phyloP scores from a whole-genome alignment of 1,140 invertebrate genomes.

The Pomacea maculata region DNA sequence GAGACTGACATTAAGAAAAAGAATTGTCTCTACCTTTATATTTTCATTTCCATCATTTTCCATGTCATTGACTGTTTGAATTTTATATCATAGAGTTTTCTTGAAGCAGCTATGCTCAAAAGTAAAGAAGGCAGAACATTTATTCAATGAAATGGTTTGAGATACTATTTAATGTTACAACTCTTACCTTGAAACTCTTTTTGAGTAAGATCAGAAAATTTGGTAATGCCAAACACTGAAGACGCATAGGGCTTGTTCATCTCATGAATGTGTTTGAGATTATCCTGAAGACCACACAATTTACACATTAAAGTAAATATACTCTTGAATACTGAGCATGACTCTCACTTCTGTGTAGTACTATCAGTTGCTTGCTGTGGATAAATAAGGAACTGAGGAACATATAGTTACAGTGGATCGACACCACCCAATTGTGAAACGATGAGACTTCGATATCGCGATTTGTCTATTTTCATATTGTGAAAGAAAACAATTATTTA shows the following conservation, averaged over 20 bases:
- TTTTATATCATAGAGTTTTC: too few species aligned
- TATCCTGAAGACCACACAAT: slow-evolving; percentile 67
- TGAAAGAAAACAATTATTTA: neutral
- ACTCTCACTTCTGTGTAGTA: too few species aligned
- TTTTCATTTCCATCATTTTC: neutral
- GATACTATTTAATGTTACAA: neutral
- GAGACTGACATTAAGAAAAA: neutral
- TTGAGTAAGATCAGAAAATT: slow-evolving; percentile 78
- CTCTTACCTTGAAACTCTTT: slow-evolving; percentile 73
- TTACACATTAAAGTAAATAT: neutral
- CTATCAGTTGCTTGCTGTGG: too few species aligned
- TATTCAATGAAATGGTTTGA: too few species aligned
- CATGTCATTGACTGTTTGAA: neutral
- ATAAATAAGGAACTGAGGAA: too few species aligned
- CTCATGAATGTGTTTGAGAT: slow-evolving; percentile 71
- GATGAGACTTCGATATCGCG: too few species aligned
- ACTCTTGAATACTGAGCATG: too few species aligned
- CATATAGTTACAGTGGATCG: too few species aligned
- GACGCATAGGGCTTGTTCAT: slow-evolving; percentile 72
- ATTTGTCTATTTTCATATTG: too few species aligned
- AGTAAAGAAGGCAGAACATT: too few species aligned
- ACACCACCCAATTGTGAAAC: too few species aligned
- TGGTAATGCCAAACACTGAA: slow-evolving; percentile 77
- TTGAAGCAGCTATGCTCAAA: neutral
- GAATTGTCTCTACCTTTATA: neutral